Base-by-base conservation (phyloP, 1,140 invertebrate genomes). In the Drosophila serrata region DNA sequence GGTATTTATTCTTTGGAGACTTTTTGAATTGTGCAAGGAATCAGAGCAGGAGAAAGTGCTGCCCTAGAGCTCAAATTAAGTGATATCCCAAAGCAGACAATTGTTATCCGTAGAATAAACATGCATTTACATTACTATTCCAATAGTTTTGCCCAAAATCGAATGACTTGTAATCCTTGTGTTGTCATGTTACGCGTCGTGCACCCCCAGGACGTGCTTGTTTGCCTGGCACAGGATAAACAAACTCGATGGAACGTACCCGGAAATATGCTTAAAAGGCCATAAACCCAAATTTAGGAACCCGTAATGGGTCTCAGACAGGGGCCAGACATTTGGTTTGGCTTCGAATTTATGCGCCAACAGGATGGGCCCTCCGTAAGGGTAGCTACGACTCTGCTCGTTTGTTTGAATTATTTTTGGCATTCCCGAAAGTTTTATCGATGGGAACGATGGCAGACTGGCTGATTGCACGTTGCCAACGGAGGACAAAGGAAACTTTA, bases 41-140 rank as follows among this genome's bases (percentile, higher is more conserved):
- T 94, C 94, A 82, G 45, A 68, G 8, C 31, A 62, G 68, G 80
- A 93, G 12, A 75, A 92, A 39, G 95, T 96, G 92, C 13, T 85
- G 31, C 69, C 75, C 39, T 33, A 59, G 12, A 7, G 46, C 15
- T 29, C 5, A 1, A 51, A 55, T 37, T 24, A 35, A 53, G 49
- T 15, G 17, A 35, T 15, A 35, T 65, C 22, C 37, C 43, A 40
- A 43, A 65, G 51, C 22, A 24, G 45, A 51, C 12, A 55, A 6
- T 42, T 57, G 48, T 75, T 58, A 65, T 58, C 39, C 55, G 6
- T 49, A 73, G 43, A 72, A 73, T 73, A 73, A 72, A 73, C 68
- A 72, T 29, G 55, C 42, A 42, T 73, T 72, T 59, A 27, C 33
- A 42, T 49, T 73, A 35, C 31, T 53, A 49, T 72, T 67, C 22